A percentile compares a stretch with the other conserved stretches of the same genome.
These are phyloP conservation scores for Diplolepis rosae DNA, from an alignment of 2,888 invertebrate genomes.

Conservation along the genomic window DNA sequence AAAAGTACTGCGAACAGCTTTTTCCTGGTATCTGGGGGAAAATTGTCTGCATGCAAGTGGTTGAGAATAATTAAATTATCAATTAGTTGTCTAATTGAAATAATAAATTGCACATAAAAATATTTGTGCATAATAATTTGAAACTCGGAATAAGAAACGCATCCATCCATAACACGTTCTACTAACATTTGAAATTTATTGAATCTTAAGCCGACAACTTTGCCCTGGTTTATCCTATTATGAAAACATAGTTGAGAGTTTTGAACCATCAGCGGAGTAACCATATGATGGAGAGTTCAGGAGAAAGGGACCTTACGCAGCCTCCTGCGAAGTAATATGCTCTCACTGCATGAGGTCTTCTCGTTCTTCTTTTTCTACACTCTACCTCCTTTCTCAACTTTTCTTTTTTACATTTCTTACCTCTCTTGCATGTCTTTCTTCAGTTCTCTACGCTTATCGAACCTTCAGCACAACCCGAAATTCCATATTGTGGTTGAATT, in stretches of 20 bases:
- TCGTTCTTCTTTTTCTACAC: slow-evolving; percentile 41
- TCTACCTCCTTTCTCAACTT: slow-evolving; percentile 37
- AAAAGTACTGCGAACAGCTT: too few relatives aligned
- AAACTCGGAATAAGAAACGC: too few relatives aligned
- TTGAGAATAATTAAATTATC: too few relatives aligned
- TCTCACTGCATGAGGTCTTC: slow-evolving; percentile 67
- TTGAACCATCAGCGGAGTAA: slow-evolving; percentile 39
- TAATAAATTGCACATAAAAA: too few relatives aligned
- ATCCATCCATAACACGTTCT: too few relatives aligned
- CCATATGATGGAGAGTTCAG: slow-evolving; percentile 38
- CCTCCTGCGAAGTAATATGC: slow-evolving; percentile 69
- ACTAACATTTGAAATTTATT: too few relatives aligned
- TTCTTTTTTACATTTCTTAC: slow-evolving; percentile 31
- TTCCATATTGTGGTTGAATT: slow-evolving; percentile 1
- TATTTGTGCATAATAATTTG: too few relatives aligned
- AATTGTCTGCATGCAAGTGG: too few relatives aligned
- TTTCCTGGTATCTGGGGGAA: too few relatives aligned
- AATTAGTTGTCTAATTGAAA: too few relatives aligned
- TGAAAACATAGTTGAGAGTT: slow-evolving; percentile 19
- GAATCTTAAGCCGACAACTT: too few relatives aligned
- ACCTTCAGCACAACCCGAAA: slow-evolving; percentile 7
- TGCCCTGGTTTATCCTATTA: too few relatives aligned
- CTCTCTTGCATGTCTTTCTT: slow-evolving; percentile 12
- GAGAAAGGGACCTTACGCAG: slow-evolving; percentile 53
- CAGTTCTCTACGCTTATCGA: slow-evolving; percentile 27